Evolutionary conservation across 2,113 vertebrate genomes (phyloP), one percentile per base, ranked within the genome.

Genomic region (Phrynosoma platyrhinos): DNA sequence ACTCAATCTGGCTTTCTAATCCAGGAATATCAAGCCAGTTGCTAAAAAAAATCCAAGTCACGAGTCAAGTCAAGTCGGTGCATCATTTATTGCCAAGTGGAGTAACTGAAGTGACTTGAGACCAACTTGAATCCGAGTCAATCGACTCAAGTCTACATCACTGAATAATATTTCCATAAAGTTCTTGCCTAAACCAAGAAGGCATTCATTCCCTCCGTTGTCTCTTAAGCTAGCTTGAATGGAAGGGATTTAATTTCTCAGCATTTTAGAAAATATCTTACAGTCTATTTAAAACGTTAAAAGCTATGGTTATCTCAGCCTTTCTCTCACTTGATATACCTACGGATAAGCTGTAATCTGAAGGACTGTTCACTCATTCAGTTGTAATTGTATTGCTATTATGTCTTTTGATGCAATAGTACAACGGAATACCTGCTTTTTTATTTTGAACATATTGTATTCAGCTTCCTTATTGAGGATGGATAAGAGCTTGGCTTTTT

Each of bases 341-440:
- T 12, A 53, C 20, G 30, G 77, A 79, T 53, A 55, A 52, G 47
- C 47, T 79, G 47, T 53, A 25, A 52, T 79, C 53, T 53, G 9
- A 52, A 79, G 30, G 30, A 40, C 27, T 21, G 6, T 9, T 25
- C 42, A n/a, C 9, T 13, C 77, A 79, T 27, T 30, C 47, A 30
- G 47, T 12, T 79, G 76, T 30, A 79, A 23, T 5, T 55, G 47
- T 21, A 53, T 79, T 30, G 4, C 77, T 53, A 53, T 52, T 53
- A 79, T 53, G 53, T 25, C 77, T 66, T 79, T 79, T 53, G 47
- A 79, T 58, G 47, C 66, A 82, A 27, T 87, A 91, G 85, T 42
- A 79, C 52, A 18, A 13, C 12, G 18, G 53, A 80, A 80, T 14
- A 32, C 53, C 30, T 32, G 52, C 13, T 21, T 58, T 58, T 32